phyloP scores from a whole-genome alignment of 2,888 invertebrate genomes.

The Callyntrura guangdongensis region DNA sequence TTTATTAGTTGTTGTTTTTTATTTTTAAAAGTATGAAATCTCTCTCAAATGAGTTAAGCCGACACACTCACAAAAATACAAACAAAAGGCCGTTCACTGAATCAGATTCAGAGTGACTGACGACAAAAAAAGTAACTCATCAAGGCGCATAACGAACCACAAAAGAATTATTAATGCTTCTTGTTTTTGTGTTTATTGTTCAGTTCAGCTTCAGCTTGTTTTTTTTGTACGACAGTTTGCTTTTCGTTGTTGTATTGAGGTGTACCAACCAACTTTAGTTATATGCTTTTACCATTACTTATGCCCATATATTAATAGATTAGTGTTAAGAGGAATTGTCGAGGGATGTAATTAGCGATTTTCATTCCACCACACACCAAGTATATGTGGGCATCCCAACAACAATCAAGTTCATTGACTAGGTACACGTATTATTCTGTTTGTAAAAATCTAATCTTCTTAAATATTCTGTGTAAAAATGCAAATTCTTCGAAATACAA shows the following conservation, averaged over 20 bases:
- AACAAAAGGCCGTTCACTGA: slow-evolving; percentile 40
- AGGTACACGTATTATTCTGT: neutral
- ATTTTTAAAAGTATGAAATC: slow-evolving; percentile 22
- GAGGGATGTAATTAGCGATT: slow-evolving; percentile 25
- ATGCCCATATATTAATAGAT: slow-evolving; percentile 14
- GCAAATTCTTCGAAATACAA: neutral
- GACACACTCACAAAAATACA: slow-evolving; percentile 20
- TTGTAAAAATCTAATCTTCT: neutral
- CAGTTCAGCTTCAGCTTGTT: neutral
- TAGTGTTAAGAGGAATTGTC: slow-evolving; percentile 10
- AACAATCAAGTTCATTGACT: slow-evolving; percentile 45
- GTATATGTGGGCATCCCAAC: neutral
- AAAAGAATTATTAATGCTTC: slow-evolving; percentile 47
- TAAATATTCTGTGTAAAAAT: neutral
- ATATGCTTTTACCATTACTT: neutral
- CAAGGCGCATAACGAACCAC: slow-evolving; percentile 52
- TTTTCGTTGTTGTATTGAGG: neutral
- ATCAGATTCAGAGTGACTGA: slow-evolving; percentile 23
- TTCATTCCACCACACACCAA: slow-evolving; percentile 2
- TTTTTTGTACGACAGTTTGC: neutral
- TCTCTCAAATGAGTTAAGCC: slow-evolving; percentile 12
- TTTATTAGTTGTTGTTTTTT: slow-evolving; percentile 35
- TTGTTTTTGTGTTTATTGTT: slow-evolving; percentile 35
- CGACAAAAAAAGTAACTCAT: slow-evolving; percentile 40
- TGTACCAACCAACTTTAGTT: neutral